These are phyloP conservation scores for Dendrocopos noguchii DNA, from an alignment of 2,113 vertebrate species.

Conservation along the genomic window DNA sequence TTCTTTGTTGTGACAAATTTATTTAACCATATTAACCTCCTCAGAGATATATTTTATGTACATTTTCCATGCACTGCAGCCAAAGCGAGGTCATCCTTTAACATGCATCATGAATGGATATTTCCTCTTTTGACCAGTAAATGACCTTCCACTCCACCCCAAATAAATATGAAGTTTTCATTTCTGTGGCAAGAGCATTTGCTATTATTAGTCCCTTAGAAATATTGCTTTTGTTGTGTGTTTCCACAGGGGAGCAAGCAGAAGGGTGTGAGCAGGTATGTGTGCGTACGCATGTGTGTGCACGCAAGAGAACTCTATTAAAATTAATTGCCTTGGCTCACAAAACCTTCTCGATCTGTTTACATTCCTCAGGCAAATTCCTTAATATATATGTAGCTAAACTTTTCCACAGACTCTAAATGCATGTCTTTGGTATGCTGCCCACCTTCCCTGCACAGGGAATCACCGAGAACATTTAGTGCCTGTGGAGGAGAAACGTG, in stretches of 20 bases:
- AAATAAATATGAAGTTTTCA: not conserved
- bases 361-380: constrained; percentile 64
- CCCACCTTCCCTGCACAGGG: not conserved
- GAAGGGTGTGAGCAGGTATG: constrained; percentile 14
- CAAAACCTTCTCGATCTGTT: constrained; percentile 23
- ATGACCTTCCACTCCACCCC: not conserved
- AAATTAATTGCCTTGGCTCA: constrained; percentile 39
- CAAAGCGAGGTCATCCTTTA: not conserved
- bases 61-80: not conserved
- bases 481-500: not conserved
- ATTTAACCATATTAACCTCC: not conserved
- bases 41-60: not conserved
- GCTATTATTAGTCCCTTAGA: not conserved
- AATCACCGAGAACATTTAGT: not conserved
- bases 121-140: not conserved
- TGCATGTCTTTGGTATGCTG: not conserved
- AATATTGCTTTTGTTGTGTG: not conserved
- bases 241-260: not conserved
- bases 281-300: not conserved
- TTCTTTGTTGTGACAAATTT: not conserved
- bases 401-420: not conserved
- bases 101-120: not conserved
- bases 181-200: not conserved
- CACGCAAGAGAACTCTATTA: not conserved
- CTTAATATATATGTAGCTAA: constrained; percentile 24